Evolutionary conservation across 2,888 invertebrate species (phyloP).

Genomic region (Sisyra nigra): DNA sequence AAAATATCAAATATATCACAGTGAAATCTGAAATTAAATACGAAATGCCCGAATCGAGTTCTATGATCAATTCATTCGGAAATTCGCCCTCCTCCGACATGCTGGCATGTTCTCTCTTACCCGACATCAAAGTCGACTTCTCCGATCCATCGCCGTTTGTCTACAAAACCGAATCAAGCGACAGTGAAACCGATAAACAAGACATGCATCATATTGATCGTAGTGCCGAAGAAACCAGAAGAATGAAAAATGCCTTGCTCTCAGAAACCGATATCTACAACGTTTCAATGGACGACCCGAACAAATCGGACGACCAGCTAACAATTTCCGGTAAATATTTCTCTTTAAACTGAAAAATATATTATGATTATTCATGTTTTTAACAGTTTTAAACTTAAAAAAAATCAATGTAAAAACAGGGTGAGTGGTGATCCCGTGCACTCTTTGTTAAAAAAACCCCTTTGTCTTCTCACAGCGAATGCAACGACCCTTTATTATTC

Average conservation of each 20-base stretch:
- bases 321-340: too few species aligned
- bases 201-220: background rate
- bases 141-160: slow-evolving; percentile 5
- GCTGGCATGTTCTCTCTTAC: slow-evolving; percentile 3
- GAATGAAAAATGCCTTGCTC: slow-evolving; percentile 52
- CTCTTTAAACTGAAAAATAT: too few species aligned
- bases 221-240: slow-evolving; percentile 22
- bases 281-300: slow-evolving; percentile 52
- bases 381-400: too few species aligned
- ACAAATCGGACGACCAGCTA: slow-evolving; percentile 54
- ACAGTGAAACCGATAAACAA: slow-evolving; percentile 2
- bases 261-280: slow-evolving; percentile 60
- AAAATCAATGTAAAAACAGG: too few species aligned
- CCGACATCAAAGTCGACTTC: slow-evolving; percentile 5
- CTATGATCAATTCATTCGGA: too few species aligned
- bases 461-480: too few species aligned
- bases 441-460: too few species aligned
- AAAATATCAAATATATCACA: background rate
- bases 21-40: too few species aligned
- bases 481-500: too few species aligned
- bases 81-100: background rate
- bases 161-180: slow-evolving; percentile 1
- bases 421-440: too few species aligned
- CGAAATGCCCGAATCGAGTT: too few species aligned
- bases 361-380: too few species aligned